Evolutionary conservation across 2,888 invertebrate species (phyloP).

Genomic region (Netelia fuscicornis): DNA sequence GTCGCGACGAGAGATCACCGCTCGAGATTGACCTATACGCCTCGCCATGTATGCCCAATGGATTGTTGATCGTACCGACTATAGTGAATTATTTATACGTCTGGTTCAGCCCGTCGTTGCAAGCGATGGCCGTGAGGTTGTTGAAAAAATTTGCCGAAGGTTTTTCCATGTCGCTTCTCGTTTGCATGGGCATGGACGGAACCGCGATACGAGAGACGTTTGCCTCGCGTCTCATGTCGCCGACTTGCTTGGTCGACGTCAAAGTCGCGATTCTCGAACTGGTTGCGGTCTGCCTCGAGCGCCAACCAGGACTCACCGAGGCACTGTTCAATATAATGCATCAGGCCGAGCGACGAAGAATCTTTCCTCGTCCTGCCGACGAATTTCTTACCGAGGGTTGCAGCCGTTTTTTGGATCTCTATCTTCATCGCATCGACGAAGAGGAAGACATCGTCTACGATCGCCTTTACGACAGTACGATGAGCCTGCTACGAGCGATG

Average conservation of each 20-base stretch:
- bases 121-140: slow-evolving; percentile 86
- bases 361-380: slow-evolving; percentile 82
- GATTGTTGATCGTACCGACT: slow-evolving; percentile 85
- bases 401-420: slow-evolving; percentile 82
- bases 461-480: slow-evolving; percentile 82
- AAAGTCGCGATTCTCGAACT: slow-evolving; percentile 85
- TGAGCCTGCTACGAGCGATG: slow-evolving; percentile 83
- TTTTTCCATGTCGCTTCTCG: slow-evolving; percentile 87
- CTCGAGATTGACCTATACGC: slow-evolving; percentile 83
- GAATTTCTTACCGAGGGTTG: slow-evolving; percentile 83
- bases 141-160: slow-evolving; percentile 86
- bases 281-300: slow-evolving; percentile 84
- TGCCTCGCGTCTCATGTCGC: slow-evolving; percentile 86
- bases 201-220: slow-evolving; percentile 87
- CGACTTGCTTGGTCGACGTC: slow-evolving; percentile 84
- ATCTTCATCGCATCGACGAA: slow-evolving; percentile 79
- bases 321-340: slow-evolving; percentile 84
- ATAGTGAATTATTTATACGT: slow-evolving; percentile 87
- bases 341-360: slow-evolving; percentile 82
- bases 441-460: slow-evolving; percentile 82
- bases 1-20: slow-evolving; percentile 80
- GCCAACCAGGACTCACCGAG: slow-evolving; percentile 85
- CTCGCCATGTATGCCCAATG: slow-evolving; percentile 82
- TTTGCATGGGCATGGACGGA: slow-evolving; percentile 87
- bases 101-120: slow-evolving; percentile 86